These are phyloP conservation scores for Troilus luridus DNA, from an alignment of 2,888 invertebrate genomes.

Conservation along the genomic window DNA sequence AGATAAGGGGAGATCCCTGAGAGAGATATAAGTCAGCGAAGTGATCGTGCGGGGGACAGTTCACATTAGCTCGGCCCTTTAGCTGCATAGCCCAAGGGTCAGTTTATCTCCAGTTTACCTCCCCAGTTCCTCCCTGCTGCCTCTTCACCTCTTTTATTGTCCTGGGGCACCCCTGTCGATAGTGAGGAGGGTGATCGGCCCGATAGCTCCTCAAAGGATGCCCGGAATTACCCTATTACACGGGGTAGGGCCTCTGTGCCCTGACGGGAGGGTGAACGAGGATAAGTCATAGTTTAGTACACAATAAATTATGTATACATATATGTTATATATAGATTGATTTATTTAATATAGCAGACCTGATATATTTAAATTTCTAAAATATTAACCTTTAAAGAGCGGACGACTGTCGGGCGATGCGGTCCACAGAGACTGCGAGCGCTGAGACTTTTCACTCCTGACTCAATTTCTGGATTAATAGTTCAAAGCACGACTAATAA, in stretches of 20 bases:
- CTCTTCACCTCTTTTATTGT: not conserved
- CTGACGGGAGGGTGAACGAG: not conserved
- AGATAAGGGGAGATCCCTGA: not conserved
- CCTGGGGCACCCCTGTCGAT: not conserved
- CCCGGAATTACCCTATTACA: not conserved
- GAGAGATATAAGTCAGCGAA: not conserved
- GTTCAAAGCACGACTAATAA: too few species aligned
- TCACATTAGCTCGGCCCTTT: not conserved
- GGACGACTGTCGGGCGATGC: too few species aligned
- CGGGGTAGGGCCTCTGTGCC: not conserved
- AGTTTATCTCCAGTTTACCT: not conserved
- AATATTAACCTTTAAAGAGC: too few species aligned
- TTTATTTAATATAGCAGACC: too few species aligned
- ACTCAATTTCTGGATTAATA: too few species aligned
- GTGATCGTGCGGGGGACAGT: not conserved
- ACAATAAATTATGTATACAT: not conserved
- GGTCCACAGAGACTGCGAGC: too few species aligned
- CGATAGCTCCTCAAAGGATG: not conserved
- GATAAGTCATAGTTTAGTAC: not conserved
- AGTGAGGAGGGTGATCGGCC: not conserved
- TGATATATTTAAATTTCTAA: too few species aligned
- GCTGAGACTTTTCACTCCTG: too few species aligned
- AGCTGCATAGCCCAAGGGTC: not conserved
- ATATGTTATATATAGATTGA: not conserved
- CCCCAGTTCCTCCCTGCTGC: not conserved